A percentile compares a stretch with the other conserved stretches of the same genome.
Evolutionary conservation across 2,797 vertebrate species (phyloP).

Genomic region (Chaetophractus vellerosus): DNA sequence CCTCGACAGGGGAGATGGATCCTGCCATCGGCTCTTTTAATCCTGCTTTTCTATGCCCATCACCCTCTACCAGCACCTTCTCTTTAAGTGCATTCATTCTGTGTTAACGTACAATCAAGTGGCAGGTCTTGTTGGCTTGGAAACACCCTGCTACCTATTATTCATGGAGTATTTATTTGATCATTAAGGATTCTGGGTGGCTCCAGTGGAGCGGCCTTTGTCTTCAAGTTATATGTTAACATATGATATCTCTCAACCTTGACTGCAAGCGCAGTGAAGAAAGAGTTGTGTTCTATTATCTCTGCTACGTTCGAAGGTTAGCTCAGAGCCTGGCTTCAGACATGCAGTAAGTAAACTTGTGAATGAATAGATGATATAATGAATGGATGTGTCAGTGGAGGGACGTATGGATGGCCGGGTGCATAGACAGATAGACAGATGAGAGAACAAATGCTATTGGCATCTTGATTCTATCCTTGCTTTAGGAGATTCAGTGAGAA

Average conservation of each 20-base stretch:
- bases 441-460: conserved; percentile 70
- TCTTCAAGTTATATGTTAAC: conserved; percentile 33
- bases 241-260: conserved; percentile 31
- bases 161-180: background rate
- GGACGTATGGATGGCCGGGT: conserved; percentile 33
- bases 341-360: conserved; percentile 43
- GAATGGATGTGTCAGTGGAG: background rate
- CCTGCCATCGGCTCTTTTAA: background rate
- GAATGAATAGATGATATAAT: conserved; percentile 57
- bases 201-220: background rate
- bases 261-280: conserved; percentile 16
- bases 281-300: conserved; percentile 58
- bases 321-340: background rate
- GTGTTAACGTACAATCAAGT: background rate
- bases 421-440: conserved; percentile 62
- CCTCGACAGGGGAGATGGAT: background rate
- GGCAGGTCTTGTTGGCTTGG: background rate
- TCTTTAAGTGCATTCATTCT: background rate
- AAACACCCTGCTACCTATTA: background rate
- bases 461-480: conserved; percentile 30
- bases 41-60: background rate
- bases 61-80: background rate
- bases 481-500: conserved; percentile 63
- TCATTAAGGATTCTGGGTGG: conserved; percentile 32
- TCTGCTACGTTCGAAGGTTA: conserved; percentile 46